Conservation (phyloP, 2,113 vertebrate genomes). For the Leucopsar rothschildi region DNA sequence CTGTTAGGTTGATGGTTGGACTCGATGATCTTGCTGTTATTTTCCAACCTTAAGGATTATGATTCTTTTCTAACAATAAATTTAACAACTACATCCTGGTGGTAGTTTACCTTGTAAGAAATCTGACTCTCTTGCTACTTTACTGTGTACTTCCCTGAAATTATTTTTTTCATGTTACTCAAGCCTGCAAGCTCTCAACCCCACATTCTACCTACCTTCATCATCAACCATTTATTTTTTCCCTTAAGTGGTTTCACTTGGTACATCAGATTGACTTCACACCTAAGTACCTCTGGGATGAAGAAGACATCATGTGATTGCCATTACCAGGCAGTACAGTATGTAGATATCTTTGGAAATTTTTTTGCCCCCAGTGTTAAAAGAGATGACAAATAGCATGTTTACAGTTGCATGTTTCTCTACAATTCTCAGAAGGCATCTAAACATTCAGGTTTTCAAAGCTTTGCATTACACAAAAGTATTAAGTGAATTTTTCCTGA, state of each 20-base stretch:
- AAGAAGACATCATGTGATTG: not conserved
- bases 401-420: slow-evolving; percentile 42
- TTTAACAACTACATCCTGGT: not conserved
- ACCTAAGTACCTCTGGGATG: not conserved
- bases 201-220: rapidly evolving
- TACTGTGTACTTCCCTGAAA: not conserved
- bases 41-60: not conserved
- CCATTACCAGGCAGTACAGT: not conserved
- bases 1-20: not conserved
- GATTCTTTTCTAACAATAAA: not conserved
- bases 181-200: not conserved
- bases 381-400: slow-evolving; percentile 26
- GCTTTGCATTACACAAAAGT: slow-evolving; percentile 29
- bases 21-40: not conserved
- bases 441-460: slow-evolving; percentile 62
- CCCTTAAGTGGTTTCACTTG: not conserved
- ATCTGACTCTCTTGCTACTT: rapidly evolving
- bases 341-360: not conserved
- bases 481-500: slow-evolving; percentile 56
- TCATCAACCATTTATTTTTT: not conserved
- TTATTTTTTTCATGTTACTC: not conserved
- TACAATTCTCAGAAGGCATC: slow-evolving; percentile 29
- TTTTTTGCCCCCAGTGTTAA: not conserved
- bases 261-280: not conserved
- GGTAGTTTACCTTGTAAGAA: not conserved